These are phyloP conservation scores for Acanthococcus lagerstroemiae DNA, from an alignment of 2,888 invertebrate species.

Conservation along the genomic window DNA sequence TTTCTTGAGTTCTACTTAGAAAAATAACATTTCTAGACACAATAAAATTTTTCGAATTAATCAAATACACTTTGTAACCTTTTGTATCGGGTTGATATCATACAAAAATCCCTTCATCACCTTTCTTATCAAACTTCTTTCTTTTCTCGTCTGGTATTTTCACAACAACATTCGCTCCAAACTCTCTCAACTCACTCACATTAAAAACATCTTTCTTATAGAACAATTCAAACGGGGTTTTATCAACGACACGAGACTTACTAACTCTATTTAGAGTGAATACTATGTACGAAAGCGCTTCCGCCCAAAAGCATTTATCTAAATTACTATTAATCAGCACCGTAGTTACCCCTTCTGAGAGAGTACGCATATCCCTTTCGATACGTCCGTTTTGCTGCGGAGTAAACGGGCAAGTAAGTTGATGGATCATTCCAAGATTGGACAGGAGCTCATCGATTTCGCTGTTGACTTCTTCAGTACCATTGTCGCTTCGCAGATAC, in stretches of 20 bases:
- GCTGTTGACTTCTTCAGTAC: slow-evolving; percentile 15
- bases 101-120: slow-evolving; percentile 37
- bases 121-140: slow-evolving; percentile 35
- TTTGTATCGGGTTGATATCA: slow-evolving; percentile 38
- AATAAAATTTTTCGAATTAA: too few species aligned
- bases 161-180: slow-evolving; percentile 38
- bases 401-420: slow-evolving; percentile 35
- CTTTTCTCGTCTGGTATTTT: slow-evolving; percentile 39
- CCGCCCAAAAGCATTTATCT: slow-evolving; percentile 40
- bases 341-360: slow-evolving; percentile 39
- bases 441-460: background rate
- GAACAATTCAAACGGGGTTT: slow-evolving; percentile 38
- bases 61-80: slow-evolving; percentile 39
- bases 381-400: slow-evolving; percentile 40
- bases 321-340: slow-evolving; percentile 35
- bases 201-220: background rate
- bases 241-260: slow-evolving; percentile 32
- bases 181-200: slow-evolving; percentile 32
- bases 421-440: slow-evolving; percentile 36
- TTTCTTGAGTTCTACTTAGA: too few species aligned
- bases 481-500: slow-evolving; percentile 22
- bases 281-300: slow-evolving; percentile 36
- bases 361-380: slow-evolving; percentile 39
- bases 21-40: too few species aligned
- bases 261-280: slow-evolving; percentile 4